Base-by-base conservation (phyloP, 2,797 vertebrate genomes). In the Halcyon badia region DNA sequence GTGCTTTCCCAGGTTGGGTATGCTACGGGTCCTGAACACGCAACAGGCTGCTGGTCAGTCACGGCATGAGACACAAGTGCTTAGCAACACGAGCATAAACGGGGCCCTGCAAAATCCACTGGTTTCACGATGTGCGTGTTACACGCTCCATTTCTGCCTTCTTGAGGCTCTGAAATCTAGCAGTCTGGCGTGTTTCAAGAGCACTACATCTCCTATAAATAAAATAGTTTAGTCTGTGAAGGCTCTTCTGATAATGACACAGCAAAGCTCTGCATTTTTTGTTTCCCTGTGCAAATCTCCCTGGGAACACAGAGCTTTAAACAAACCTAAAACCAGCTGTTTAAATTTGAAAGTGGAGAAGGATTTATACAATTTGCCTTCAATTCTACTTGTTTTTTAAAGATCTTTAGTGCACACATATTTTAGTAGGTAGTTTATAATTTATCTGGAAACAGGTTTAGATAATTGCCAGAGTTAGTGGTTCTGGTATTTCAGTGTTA, bases 401-500 rank as follows among this genome's bases (percentile, higher is more conserved):
- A 28, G 30, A 35, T 48, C 64, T 88, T 57, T 57, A 65, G 61
- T 16, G 20, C 17, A 75, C 13, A 11, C n/a, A 92, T 77, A 73
- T 89, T 95, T 94, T 61, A 60, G 25, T 49, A 84, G 75, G 73
- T 46, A 82, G 41, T 57, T 72, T 83, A 35, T 37, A 37, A 49
- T 68, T 52, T 86, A 33, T 44, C 66, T 83, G n/a, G 52, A 75
- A 92, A 70, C 21, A 44, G 28, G 7, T 80, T 94, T 60, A 57
- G n/a, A 71, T 13, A 94, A 89, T 39, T 52, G 37, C 24, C 52
- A 65, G 24, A 65, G 24, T 69, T 64, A 48, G 49, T 57, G 11
- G n/a, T 35, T 73, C 28, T 58, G 58, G 31, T 46, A 58, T 94
- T 88, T 97, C 77, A 62, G 54, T 46, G 68, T 87, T 73, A 49